phyloP scores from a whole-genome alignment of 2,797 vertebrate species.

The Melanotaenia parkinsoni region DNA sequence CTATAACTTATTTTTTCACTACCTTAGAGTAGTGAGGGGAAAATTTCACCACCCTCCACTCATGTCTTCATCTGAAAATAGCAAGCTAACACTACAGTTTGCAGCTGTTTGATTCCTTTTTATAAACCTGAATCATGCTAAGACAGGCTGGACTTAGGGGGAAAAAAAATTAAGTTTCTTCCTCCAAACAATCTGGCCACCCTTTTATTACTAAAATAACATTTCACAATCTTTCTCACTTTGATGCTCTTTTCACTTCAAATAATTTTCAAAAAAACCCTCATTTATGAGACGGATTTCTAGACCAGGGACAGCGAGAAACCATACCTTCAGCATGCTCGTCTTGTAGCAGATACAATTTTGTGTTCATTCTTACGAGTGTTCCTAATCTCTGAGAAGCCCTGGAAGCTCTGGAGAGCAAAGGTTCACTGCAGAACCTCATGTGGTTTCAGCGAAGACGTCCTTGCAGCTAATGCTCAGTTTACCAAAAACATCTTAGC shows the following conservation, averaged over 20 bases:
- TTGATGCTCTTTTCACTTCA: not conserved
- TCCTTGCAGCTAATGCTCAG: conserved; percentile 39
- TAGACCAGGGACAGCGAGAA: not conserved
- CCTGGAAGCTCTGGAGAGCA: not conserved
- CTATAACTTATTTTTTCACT: not conserved
- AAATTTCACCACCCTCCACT: not conserved
- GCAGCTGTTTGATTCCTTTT: not conserved
- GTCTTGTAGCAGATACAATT: not conserved
- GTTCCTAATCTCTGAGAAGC: conserved; percentile 39
- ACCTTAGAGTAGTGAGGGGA: not conserved
- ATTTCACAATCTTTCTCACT: too few species aligned
- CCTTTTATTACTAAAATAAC: too few species aligned
- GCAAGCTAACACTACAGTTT: not conserved
- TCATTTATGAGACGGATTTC: not conserved
- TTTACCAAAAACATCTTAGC: conserved; percentile 55
- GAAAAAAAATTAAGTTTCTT: too few species aligned
- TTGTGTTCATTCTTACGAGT: conserved; percentile 9
- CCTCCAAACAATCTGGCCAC: too few species aligned
- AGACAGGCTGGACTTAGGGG: not conserved
- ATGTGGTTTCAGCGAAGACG: not conserved
- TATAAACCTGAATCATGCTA: not conserved
- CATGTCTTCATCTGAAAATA: not conserved
- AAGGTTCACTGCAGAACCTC: not conserved
- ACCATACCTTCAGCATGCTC: not conserved
- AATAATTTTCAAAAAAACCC: not conserved